Conservation (phyloP, 2,113 vertebrate species). For the Pholis gunnellus region DNA sequence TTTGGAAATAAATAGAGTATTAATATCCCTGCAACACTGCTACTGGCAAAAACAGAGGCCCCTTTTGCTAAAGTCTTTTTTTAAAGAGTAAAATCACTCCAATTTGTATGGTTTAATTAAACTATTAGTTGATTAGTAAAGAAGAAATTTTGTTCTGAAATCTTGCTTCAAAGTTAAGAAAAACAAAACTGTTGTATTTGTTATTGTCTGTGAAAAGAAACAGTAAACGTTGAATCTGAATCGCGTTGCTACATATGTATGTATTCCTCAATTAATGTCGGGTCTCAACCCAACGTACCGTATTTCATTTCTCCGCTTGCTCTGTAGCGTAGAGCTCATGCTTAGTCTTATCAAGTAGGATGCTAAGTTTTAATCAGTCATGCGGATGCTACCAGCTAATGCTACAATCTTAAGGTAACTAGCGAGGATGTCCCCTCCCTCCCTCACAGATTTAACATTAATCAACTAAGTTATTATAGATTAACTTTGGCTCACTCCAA, state of each 20-base stretch:
- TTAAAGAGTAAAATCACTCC: conserved; percentile 28
- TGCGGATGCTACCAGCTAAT: conserved; percentile 82
- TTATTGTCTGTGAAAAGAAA: neutral
- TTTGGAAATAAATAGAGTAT: conserved; percentile 53
- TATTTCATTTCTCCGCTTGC: conserved; percentile 12
- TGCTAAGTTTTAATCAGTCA: conserved; percentile 72
- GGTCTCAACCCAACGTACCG: neutral
- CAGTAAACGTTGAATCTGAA: conserved; percentile 21
- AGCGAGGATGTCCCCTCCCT: conserved; percentile 62
- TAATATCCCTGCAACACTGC: conserved; percentile 71
- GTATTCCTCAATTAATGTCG: conserved; percentile 24
- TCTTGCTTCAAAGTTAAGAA: conserved; percentile 1
- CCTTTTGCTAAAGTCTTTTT: conserved; percentile 20
- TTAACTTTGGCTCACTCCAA: conserved; percentile 77
- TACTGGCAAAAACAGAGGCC: conserved; percentile 65
- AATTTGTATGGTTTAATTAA: conserved; percentile 9
- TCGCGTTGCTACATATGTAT: conserved; percentile 65
- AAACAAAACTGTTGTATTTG: neutral
- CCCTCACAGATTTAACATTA: conserved; percentile 56
- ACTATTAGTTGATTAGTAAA: neutral
- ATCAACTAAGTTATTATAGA: conserved; percentile 58
- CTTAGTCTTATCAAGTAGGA: conserved; percentile 65
- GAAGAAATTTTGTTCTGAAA: conserved; percentile 10
- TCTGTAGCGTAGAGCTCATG: conserved; percentile 62
- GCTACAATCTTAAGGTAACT: conserved; percentile 80